phyloP scores from a whole-genome alignment of 1,140 invertebrate genomes.

The Ostrea edulis region DNA sequence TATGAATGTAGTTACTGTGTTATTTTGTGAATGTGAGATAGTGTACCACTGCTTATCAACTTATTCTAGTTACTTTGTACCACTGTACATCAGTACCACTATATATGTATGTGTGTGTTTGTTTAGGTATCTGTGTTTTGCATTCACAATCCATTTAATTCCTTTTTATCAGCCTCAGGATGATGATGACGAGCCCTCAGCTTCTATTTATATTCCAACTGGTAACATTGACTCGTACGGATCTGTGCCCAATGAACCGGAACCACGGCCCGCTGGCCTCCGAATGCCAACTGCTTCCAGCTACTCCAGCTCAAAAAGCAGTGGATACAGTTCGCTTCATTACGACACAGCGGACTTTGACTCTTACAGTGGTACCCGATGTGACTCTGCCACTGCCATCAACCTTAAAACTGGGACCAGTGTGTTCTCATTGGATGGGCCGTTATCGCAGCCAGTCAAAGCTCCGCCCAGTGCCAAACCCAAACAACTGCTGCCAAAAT shows the following conservation, averaged over 20 bases:
- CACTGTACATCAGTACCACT: too few species aligned
- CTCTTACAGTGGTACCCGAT: neutral
- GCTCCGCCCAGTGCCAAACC: conserved; percentile 43
- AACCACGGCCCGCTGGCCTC: neutral
- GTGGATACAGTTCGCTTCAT: conserved; percentile 46
- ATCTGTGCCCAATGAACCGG: neutral
- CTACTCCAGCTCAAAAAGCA: conserved; percentile 49
- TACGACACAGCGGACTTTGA: conserved; percentile 50
- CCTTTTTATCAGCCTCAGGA: conserved; percentile 38
- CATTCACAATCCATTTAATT: too few species aligned
- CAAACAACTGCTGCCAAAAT: conserved; percentile 26
- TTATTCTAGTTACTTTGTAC: too few species aligned
- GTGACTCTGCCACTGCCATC: conserved; percentile 67
- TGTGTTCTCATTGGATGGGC: conserved; percentile 73
- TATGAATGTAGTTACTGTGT: too few species aligned
- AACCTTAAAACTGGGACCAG: conserved; percentile 75
- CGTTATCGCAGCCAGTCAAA: conserved; percentile 49
- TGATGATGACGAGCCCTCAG: conserved; percentile 51
- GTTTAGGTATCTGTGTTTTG: too few species aligned
- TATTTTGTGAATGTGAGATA: too few species aligned
- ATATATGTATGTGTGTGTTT: too few species aligned
- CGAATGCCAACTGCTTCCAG: conserved; percentile 44
- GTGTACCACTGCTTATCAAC: too few species aligned
- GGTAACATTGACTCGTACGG: conserved; percentile 45
- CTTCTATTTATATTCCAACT: conserved; percentile 58